Percentiles rank a stretch among this genome's conserved stretches.
These are phyloP conservation scores for Slavum lentiscoides DNA, from an alignment of 2,888 invertebrate genomes.

Conservation along the genomic window DNA sequence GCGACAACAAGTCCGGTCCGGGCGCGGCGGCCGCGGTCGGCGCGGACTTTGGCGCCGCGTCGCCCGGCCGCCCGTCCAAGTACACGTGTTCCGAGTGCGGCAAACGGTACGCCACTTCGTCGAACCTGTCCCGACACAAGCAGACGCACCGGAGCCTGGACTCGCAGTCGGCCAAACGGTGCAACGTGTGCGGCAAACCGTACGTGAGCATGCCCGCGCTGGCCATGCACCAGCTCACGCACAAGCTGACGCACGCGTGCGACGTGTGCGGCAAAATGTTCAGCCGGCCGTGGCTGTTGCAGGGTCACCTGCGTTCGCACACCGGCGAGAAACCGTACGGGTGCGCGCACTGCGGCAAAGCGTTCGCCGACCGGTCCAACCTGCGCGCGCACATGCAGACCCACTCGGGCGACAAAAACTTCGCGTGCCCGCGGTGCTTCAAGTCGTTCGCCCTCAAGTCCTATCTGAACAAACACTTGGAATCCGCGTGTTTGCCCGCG, in stretches of 20 bases:
- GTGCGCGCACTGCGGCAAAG: conserved; percentile 90
- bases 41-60: conserved; percentile 56
- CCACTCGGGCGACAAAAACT: conserved; percentile 88
- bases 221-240: conserved; percentile 90
- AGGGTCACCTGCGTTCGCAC: conserved; percentile 85
- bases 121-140: conserved; percentile 85
- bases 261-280: conserved; percentile 92
- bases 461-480: conserved; percentile 92
- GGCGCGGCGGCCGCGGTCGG: conserved; percentile 55
- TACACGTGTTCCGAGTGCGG: conserved; percentile 88
- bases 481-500: conserved; percentile 81
- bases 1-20: conserved; percentile 58
- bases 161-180: conserved; percentile 90
- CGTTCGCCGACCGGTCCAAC: conserved; percentile 92
- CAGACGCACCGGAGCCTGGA: conserved; percentile 92
- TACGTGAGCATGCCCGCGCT: conserved; percentile 98
- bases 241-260: conserved; percentile 90
- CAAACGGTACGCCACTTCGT: conserved; percentile 88
- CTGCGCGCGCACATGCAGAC: conserved; percentile 94
- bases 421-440: conserved; percentile 82
- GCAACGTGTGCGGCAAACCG: conserved; percentile 92
- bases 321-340: conserved; percentile 93
- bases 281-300: conserved; percentile 90
- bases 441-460: conserved; percentile 93
- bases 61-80: conserved; percentile 58